Base-by-base conservation (phyloP, 2,797 vertebrate species). In the Microchirus variegatus region DNA sequence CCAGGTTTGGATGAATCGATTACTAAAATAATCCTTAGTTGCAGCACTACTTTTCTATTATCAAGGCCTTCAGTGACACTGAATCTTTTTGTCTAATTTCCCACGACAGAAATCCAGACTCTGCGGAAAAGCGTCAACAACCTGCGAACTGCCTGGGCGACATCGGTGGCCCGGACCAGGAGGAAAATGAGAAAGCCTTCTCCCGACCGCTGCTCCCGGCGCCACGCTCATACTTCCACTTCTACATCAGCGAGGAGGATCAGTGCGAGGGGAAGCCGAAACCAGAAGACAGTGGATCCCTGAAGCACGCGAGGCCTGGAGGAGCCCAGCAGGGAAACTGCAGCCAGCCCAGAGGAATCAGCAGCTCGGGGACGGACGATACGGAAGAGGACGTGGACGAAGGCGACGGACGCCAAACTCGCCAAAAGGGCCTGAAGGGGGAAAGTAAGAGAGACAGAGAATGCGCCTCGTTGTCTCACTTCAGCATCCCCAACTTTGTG, bases 401-500 rank as follows among this genome's bases (percentile, higher is more conserved):
- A 14, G 52, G 19, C 0, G 56, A 17, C 5, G 62, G 6, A 13
- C 65, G 15, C 49, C 77, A 49, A 2, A 53, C 59, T 57, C 73
- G 84, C 6, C n/a, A n/a, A n/a, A 67, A 43, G 4, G 90, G 73
- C 67, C 53, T 83, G 45, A 70, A 82, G 49, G 87, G 81, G 49
- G 67, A 83, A 0, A 60, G 55, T 35, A 75, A 11, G 18, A 76
- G 87, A 9, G 90, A 91, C 16, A 88, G 90, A 50, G 93, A 94
- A n/a, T 65, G 88, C 4, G 83, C 76, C 37, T 89, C 89, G 66
- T 87, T 94, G 36, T 84, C 92, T 49, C 93, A 94, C 59, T 96
- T 95, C 73, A 94, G 95, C 83, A 95, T 97, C 70, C 96, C 96
- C 1, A 97, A 97, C 73, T 96, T 95, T 51, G 94, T 97, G 75